Percentiles rank a stretch among this genome's conserved stretches.
Conservation (phyloP, 2,888 invertebrate genomes). For the Sturmia bella region DNA sequence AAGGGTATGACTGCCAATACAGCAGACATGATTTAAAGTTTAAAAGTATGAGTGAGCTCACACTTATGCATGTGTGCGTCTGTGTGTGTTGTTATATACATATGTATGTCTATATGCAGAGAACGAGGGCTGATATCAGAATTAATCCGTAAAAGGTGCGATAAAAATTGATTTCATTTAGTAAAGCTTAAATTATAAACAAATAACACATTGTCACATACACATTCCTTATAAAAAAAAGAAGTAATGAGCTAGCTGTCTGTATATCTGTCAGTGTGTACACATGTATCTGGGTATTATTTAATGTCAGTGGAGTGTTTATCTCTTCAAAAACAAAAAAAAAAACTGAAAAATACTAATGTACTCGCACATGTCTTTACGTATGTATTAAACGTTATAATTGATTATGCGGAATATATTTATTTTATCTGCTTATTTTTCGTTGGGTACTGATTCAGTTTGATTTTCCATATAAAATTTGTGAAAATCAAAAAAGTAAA, state of each 20-base stretch:
- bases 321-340: slow-evolving; percentile 41
- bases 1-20: slow-evolving; percentile 12
- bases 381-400: slow-evolving; percentile 63
- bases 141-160: slow-evolving; percentile 69
- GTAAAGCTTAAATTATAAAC: slow-evolving; percentile 69
- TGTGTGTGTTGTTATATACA: slow-evolving; percentile 2
- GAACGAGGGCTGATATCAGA: slow-evolving; percentile 60
- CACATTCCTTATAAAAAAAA: slow-evolving; percentile 11
- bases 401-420: slow-evolving; percentile 67
- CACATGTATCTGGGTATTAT: slow-evolving; percentile 34
- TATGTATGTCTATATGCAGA: no score
- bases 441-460: slow-evolving; percentile 7
- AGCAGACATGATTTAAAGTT: slow-evolving; percentile 28
- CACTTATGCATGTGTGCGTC: not conserved
- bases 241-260: slow-evolving; percentile 29
- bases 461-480: slow-evolving; percentile 9
- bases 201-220: slow-evolving; percentile 44
- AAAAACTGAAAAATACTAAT: not conserved
- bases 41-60: not conserved
- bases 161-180: slow-evolving; percentile 70
- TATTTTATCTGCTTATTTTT: slow-evolving; percentile 47
- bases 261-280: slow-evolving; percentile 11
- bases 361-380: slow-evolving; percentile 60
- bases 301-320: slow-evolving; percentile 50
- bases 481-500: no score